Evolutionary conservation across 2,888 invertebrate species (phyloP).

Genomic region (Brenthis hecate): DNA sequence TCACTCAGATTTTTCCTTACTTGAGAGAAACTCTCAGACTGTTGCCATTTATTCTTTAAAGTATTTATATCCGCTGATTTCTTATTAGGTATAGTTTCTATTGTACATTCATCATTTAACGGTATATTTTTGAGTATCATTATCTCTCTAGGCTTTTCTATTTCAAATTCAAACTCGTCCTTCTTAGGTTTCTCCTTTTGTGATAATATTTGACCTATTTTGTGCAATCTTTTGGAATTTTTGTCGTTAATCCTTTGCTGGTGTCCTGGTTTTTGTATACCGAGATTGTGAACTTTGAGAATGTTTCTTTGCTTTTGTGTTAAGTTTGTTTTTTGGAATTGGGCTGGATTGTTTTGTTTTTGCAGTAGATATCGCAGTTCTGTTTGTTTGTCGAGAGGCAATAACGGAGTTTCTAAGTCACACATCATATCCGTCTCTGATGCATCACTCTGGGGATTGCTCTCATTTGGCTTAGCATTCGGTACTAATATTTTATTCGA

Average conservation of each 20-base stretch:
- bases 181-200: constrained; percentile 60
- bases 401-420: constrained; percentile 60
- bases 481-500: constrained; percentile 76
- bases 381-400: constrained; percentile 73
- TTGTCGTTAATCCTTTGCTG: constrained; percentile 71
- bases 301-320: constrained; percentile 69
- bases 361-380: constrained; percentile 74
- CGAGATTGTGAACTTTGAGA: constrained; percentile 63
- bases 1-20: constrained; percentile 78
- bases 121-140: constrained; percentile 68
- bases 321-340: constrained; percentile 68
- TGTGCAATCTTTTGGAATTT: constrained; percentile 72
- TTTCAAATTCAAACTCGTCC: constrained; percentile 56
- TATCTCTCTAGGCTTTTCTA: constrained; percentile 56
- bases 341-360: constrained; percentile 77
- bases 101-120: constrained; percentile 83
- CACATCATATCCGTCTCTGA: constrained; percentile 59
- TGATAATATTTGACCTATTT: constrained; percentile 67
- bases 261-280: constrained; percentile 65
- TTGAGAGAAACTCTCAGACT: constrained; percentile 77
- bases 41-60: constrained; percentile 79
- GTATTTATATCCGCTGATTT: constrained; percentile 73
- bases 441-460: constrained; percentile 56
- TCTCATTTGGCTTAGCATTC: constrained; percentile 56
- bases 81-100: constrained; percentile 80